phyloP scores from a whole-genome alignment of 2,888 invertebrate genomes.

The Lingula anatina region DNA sequence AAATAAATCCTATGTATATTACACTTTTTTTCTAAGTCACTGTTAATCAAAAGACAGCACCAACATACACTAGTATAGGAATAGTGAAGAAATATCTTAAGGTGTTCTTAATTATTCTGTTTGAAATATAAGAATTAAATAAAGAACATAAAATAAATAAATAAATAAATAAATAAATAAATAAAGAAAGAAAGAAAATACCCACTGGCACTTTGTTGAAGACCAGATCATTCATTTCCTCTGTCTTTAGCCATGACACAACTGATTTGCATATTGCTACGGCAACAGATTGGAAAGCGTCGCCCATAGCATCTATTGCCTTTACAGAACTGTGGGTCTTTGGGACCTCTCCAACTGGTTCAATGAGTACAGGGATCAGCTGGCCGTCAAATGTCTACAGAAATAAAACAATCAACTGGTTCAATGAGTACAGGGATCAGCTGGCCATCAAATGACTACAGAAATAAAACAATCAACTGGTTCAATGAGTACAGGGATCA shows the following conservation, averaged over 20 bases:
- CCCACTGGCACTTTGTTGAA: too few species aligned
- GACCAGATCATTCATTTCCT: too few species aligned
- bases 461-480: conserved; percentile 5
- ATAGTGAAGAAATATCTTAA: too few species aligned
- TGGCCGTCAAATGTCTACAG: conserved; percentile 15
- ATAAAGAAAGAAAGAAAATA: too few species aligned
- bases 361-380: conserved; percentile 24
- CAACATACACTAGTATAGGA: too few species aligned
- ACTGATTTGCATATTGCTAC: not conserved
- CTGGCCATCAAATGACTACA: conserved; percentile 15
- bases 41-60: too few species aligned
- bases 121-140: too few species aligned
- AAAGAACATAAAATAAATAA: too few species aligned
- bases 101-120: too few species aligned
- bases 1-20: too few species aligned
- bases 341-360: conserved; percentile 15
- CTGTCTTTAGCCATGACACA: not conserved
- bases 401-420: conserved; percentile 3
- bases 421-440: conserved; percentile 25
- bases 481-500: conserved; percentile 24
- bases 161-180: too few species aligned
- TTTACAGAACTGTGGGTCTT: conserved; percentile 10
- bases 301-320: conserved; percentile 14
- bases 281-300: not conserved
- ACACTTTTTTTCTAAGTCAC: too few species aligned